Evolutionary conservation across 2,113 vertebrate genomes (phyloP).

Genomic region (Ceuthmochares aereus): DNA sequence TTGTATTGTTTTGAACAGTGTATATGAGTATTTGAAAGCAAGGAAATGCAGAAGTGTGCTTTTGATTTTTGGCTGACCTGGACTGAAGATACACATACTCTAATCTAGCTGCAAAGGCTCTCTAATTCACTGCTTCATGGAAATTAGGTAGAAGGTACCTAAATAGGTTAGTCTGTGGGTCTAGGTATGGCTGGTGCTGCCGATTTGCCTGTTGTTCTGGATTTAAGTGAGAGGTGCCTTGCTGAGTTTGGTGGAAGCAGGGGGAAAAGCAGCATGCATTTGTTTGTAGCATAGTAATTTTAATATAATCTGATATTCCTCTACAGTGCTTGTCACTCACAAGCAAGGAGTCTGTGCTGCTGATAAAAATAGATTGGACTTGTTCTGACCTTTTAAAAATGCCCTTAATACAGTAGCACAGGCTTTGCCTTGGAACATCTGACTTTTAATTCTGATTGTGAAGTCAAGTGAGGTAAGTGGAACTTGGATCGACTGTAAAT

Average conservation of each 20-base stretch:
- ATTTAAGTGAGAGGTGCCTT: neutral
- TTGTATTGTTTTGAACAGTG: neutral
- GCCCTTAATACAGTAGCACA: constrained; percentile 42
- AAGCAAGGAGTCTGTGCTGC: neutral
- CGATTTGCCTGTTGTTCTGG: neutral
- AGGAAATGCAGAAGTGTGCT: neutral
- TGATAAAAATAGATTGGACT: constrained; percentile 41
- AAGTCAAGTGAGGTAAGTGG: constrained; percentile 58
- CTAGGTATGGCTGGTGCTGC: neutral
- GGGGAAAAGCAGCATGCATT: neutral
- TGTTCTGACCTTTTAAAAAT: constrained; percentile 49
- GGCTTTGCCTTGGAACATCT: constrained; percentile 56
- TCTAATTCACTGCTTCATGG: neutral
- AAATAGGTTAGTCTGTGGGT: neutral
- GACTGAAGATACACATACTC: rapidly evolving
- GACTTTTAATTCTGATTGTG: constrained; percentile 61
- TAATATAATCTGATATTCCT: neutral
- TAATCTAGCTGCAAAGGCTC: neutral
- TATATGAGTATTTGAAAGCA: neutral
- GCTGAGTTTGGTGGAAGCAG: neutral
- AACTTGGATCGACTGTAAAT: constrained; percentile 28
- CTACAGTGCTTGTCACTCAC: neutral
- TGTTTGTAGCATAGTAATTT: neutral
- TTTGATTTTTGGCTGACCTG: neutral
- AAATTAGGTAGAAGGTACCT: neutral